Evolutionary conservation across 2,888 invertebrate species (phyloP).

Genomic region (Linnaemya vulpina): DNA sequence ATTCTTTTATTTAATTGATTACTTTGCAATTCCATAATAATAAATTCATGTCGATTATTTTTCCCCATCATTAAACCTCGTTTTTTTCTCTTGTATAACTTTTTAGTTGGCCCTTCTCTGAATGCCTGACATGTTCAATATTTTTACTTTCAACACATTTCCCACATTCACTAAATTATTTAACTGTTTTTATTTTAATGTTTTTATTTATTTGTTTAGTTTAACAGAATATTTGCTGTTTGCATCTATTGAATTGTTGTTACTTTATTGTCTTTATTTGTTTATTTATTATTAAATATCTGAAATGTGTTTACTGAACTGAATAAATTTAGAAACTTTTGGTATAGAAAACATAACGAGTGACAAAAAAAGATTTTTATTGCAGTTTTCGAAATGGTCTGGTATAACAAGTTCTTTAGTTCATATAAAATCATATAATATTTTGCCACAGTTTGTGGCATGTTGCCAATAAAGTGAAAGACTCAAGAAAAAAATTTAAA

Average conservation of each 20-base stretch:
- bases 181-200: neutral
- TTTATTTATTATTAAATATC: slow-evolving; percentile 47
- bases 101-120: neutral
- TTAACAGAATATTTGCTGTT: neutral
- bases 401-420: slow-evolving; percentile 37
- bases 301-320: slow-evolving; percentile 71
- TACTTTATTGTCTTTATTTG: neutral
- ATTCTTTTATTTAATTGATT: slow-evolving; percentile 11
- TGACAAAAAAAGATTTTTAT: neutral
- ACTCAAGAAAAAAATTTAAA: neutral
- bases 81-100: slow-evolving; percentile 15
- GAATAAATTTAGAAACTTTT: slow-evolving; percentile 77
- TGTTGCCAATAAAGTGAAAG: slow-evolving; percentile 40
- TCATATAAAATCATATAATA: slow-evolving; percentile 21
- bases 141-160: slow-evolving; percentile 21
- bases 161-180: slow-evolving; percentile 31
- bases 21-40: neutral
- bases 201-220: neutral
- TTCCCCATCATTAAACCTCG: neutral
- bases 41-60: neutral
- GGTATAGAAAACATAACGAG: slow-evolving; percentile 66
- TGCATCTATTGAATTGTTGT: slow-evolving; percentile 3
- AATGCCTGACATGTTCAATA: slow-evolving; percentile 8
- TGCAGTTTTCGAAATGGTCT: neutral
- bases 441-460: slow-evolving; percentile 50